Conservation (phyloP, 2,888 invertebrate genomes). For the Chironomus riparius region DNA sequence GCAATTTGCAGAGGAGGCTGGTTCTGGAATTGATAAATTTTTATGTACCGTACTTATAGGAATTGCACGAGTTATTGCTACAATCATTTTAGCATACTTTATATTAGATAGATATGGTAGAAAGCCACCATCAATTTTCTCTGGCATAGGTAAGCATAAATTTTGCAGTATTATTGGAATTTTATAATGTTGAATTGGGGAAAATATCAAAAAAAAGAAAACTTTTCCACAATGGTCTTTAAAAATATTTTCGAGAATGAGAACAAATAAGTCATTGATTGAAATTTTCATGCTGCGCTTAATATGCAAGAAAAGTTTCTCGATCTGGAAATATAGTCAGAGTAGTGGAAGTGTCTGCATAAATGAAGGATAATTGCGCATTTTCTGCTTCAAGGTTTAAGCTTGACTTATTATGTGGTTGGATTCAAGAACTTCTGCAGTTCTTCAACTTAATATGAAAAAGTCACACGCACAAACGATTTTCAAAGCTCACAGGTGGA, state of each 20-base stretch:
- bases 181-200: no score
- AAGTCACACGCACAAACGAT: no score
- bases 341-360: no score
- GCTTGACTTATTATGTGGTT: no score
- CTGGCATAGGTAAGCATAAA: slow-evolving; percentile 46
- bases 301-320: no score
- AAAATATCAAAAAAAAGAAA: no score
- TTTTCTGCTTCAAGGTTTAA: no score
- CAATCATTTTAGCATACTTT: slow-evolving; percentile 47
- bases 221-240: neutral
- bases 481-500: no score
- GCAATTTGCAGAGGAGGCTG: slow-evolving; percentile 48
- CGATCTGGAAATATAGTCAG: no score
- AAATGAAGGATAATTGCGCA: no score
- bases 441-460: no score
- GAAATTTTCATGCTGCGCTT: neutral
- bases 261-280: neutral
- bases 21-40: slow-evolving; percentile 49
- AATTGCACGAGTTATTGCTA: slow-evolving; percentile 47
- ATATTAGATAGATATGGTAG: slow-evolving; percentile 48
- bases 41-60: slow-evolving; percentile 52
- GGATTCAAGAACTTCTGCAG: no score
- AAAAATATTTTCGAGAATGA: neutral
- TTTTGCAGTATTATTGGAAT: neutral
- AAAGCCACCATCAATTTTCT: slow-evolving; percentile 48